Conservation (phyloP, 2,888 invertebrate species). For the Netelia fuscicornis region DNA sequence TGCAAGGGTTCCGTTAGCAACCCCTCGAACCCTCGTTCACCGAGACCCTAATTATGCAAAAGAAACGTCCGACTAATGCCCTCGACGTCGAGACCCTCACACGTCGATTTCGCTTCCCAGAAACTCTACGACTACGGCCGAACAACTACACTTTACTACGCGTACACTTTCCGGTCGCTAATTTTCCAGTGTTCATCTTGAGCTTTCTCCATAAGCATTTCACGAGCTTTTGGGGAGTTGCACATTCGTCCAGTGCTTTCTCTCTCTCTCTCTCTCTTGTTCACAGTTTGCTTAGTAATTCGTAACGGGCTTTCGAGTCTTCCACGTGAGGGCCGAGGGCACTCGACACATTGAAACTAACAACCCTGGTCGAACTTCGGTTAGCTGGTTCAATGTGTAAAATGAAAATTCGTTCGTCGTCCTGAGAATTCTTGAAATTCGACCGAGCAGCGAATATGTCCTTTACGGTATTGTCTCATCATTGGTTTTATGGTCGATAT, state of each 20-base stretch:
- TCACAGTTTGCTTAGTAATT: constrained; percentile 21
- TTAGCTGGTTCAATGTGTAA: not conserved
- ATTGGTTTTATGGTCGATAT: constrained; percentile 70
- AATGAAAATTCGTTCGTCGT: not conserved
- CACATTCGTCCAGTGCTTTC: constrained; percentile 1
- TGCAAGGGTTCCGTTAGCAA: constrained; percentile 56
- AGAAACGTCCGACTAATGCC: constrained; percentile 74
- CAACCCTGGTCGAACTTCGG: not conserved
- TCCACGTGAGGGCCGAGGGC: constrained; percentile 2
- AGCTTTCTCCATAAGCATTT: constrained; percentile 25
- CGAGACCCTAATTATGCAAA: constrained; percentile 75
- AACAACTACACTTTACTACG: constrained; percentile 29
- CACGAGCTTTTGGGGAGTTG: constrained; percentile 13
- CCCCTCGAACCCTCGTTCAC: constrained; percentile 55
- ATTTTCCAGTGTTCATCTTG: constrained; percentile 37
- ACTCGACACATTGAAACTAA: constrained; percentile 20
- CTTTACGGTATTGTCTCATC: constrained; percentile 60
- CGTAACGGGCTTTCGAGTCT: constrained; percentile 41
- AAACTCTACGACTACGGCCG: constrained; percentile 3
- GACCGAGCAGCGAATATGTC: constrained; percentile 40
- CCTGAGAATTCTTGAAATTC: not conserved
- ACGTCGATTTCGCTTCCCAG: constrained; percentile 2
- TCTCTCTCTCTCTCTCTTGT: not conserved
- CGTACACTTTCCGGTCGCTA: constrained; percentile 14
- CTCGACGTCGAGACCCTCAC: constrained; percentile 13